Conservation (phyloP, 2,888 invertebrate genomes). For the Tuberolachnus salignus region DNA sequence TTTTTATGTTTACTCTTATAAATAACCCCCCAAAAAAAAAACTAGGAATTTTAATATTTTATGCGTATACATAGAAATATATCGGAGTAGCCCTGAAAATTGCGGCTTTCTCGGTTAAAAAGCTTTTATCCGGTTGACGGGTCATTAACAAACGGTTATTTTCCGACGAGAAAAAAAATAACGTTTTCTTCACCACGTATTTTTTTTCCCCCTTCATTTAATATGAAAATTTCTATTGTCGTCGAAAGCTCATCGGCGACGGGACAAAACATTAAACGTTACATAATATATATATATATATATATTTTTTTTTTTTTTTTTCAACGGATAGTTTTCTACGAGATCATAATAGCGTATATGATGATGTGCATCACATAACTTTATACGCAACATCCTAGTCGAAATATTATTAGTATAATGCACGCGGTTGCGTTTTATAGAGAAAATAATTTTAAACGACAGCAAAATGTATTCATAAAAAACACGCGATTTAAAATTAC, state of each 20-base stretch:
- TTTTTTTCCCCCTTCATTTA: constrained; percentile 12
- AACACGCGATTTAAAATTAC: not conserved
- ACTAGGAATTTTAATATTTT: too few species aligned
- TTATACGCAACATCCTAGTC: too few species aligned
- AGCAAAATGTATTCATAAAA: too few species aligned
- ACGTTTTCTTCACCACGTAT: not conserved
- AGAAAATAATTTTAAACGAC: too few species aligned
- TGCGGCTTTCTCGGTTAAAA: constrained; percentile 24
- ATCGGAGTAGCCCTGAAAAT: not conserved
- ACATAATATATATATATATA: not conserved
- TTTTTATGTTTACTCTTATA: too few species aligned
- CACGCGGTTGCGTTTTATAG: too few species aligned
- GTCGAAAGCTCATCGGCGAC: not conserved
- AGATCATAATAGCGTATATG: too few species aligned
- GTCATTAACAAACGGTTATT: constrained; percentile 33
- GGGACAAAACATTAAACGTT: not conserved
- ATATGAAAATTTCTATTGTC: not conserved
- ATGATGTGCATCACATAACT: too few species aligned
- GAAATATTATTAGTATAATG: too few species aligned
- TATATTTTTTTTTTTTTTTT: not conserved
- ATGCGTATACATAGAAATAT: too few species aligned
- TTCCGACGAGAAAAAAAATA: constrained; percentile 7
- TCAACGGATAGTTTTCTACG: too few species aligned
- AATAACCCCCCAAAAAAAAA: too few species aligned
- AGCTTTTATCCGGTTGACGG: constrained; percentile 49